Evolutionary conservation across 2,888 invertebrate genomes (phyloP).

Genomic region (Choristoneura rosaceana): DNA sequence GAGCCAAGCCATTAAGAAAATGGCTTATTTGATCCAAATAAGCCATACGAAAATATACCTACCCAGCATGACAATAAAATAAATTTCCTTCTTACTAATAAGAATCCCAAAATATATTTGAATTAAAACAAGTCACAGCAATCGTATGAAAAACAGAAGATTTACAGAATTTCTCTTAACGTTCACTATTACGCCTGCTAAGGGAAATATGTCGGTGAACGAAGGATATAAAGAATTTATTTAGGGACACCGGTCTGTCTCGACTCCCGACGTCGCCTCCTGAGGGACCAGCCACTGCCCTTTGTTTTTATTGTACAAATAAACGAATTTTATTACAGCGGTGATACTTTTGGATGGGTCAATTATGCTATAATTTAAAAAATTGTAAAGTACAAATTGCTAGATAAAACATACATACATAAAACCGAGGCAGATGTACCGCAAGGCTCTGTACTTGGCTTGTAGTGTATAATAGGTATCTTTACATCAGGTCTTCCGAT

Average conservation of each 20-base stretch:
- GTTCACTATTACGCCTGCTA: slow-evolving; percentile 17
- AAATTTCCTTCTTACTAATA: background rate
- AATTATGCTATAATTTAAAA: background rate
- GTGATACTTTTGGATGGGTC: slow-evolving; percentile 26
- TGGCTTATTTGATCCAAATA: too few relatives aligned
- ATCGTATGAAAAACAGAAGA: slow-evolving; percentile 16
- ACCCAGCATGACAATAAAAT: background rate
- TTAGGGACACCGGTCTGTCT: slow-evolving; percentile 59
- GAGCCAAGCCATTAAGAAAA: too few relatives aligned
- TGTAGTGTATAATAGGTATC: too few relatives aligned
- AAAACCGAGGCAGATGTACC: too few relatives aligned
- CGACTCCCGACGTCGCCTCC: slow-evolving; percentile 47
- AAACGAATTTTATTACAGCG: slow-evolving; percentile 43
- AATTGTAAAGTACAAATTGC: too few relatives aligned
- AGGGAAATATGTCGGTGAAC: slow-evolving; percentile 24
- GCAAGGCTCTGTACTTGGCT: too few relatives aligned
- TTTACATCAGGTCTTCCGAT: too few relatives aligned
- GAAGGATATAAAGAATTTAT: slow-evolving; percentile 66
- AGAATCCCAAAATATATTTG: background rate
- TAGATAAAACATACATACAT: too few relatives aligned
- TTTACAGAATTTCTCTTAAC: slow-evolving; percentile 21
- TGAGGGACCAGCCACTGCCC: slow-evolving; percentile 57
- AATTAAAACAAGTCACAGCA: slow-evolving; percentile 20
- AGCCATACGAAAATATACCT: too few relatives aligned
- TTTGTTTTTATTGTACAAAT: slow-evolving; percentile 62